These are phyloP conservation scores for Muscicapa adusta DNA, from an alignment of 2,113 vertebrate genomes.

Conservation along the genomic window DNA sequence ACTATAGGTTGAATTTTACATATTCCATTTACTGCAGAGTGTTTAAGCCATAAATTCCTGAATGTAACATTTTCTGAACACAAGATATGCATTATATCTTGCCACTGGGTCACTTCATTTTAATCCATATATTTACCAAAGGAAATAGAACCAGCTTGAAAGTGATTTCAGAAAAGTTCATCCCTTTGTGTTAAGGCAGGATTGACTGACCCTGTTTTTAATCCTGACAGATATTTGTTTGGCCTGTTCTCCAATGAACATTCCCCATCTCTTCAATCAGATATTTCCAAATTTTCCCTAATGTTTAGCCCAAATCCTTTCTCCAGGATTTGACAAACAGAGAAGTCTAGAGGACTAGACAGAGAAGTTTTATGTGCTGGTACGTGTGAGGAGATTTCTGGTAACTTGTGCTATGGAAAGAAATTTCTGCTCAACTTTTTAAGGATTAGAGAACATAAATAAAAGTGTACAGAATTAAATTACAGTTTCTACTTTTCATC, in stretches of 20 bases:
- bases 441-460: not conserved
- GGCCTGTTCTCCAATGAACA: not conserved
- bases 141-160: not conserved
- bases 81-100: not conserved
- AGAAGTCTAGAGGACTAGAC: not conserved
- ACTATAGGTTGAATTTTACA: not conserved
- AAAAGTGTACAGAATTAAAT: not conserved
- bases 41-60: not conserved
- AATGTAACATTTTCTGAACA: not conserved
- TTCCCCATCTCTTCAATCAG: not conserved
- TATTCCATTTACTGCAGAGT: not conserved
- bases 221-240: not conserved
- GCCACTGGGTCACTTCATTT: not conserved
- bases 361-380: not conserved
- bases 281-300: not conserved
- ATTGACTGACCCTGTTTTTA: not conserved
- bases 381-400: not conserved
- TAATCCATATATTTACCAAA: not conserved
- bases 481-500: not conserved
- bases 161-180: not conserved
- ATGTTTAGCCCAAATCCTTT: not conserved
- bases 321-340: not conserved
- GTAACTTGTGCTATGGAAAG: not conserved
- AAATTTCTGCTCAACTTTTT: not conserved
- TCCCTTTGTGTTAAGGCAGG: not conserved